A percentile compares a stretch with the other conserved stretches of the same genome.
phyloP scores from a whole-genome alignment of 2,888 invertebrate species.

The Fragum fragum region DNA sequence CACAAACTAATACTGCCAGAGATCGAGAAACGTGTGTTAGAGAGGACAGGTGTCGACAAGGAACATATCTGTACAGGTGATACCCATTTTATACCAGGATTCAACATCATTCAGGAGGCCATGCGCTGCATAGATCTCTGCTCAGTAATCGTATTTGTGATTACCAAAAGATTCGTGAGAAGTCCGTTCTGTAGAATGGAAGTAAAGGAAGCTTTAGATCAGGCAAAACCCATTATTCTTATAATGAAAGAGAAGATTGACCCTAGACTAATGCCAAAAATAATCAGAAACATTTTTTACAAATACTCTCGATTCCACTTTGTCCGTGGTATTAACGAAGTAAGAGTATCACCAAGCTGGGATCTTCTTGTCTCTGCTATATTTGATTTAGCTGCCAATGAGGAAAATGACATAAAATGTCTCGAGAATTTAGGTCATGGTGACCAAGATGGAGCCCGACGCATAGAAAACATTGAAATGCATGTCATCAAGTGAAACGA shows the following conservation, averaged over 20 bases:
- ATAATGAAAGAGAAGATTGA: background rate
- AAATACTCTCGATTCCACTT: background rate
- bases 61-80: slow-evolving; percentile 12
- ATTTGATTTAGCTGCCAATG: background rate
- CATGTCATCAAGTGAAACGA: no score
- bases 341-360: background rate
- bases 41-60: background rate
- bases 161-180: background rate
- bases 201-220: slow-evolving; percentile 11
- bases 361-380: background rate
- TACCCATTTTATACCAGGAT: slow-evolving; percentile 17
- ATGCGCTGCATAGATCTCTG: slow-evolving; percentile 1
- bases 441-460: no score
- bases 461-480: no score
- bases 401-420: no score
- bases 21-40: no score
- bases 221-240: slow-evolving; percentile 1
- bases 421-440: no score
- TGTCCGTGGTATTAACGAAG: background rate
- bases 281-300: background rate
- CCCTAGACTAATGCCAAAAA: background rate
- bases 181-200: slow-evolving; percentile 3
- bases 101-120: slow-evolving; percentile 10
- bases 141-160: slow-evolving; percentile 1
- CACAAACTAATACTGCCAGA: no score